Conservation (phyloP, 2,113 vertebrate genomes). For the Gavialis gangeticus region DNA sequence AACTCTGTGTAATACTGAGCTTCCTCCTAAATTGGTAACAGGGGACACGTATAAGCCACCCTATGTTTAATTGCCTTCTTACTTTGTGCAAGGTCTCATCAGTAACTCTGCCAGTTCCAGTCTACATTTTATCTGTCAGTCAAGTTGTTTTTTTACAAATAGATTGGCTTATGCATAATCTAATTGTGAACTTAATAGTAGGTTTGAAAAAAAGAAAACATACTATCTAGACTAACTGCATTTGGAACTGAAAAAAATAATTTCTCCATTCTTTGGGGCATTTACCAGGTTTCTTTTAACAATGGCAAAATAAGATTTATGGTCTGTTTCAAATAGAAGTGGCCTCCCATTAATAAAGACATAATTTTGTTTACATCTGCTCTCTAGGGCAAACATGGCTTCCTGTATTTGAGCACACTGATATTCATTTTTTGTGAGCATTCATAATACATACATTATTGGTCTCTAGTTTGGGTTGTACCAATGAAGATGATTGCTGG, state of each 20-base stretch:
- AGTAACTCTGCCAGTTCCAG: not conserved
- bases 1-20: not conserved
- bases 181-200: fast-evolving
- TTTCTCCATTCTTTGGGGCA: fast-evolving
- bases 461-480: not conserved
- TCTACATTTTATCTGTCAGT: not conserved
- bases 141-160: not conserved
- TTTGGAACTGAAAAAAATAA: not conserved
- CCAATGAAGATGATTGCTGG: not conserved
- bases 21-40: not conserved
- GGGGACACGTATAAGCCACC: not conserved
- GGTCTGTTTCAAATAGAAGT: not conserved
- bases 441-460: not conserved
- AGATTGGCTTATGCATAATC: not conserved
- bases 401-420: not conserved
- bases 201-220: not conserved
- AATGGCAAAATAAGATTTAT: fast-evolving
- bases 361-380: not conserved
- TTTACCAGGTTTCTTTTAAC: not conserved
- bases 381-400: not conserved
- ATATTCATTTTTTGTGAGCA: too few relatives aligned
- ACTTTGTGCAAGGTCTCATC: not conserved
- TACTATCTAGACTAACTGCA: too few relatives aligned
- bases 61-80: not conserved
- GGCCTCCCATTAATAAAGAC: not conserved